Evolutionary conservation across 2,113 vertebrate species (phyloP).

Genomic region (Callocephalon fimbriatum): DNA sequence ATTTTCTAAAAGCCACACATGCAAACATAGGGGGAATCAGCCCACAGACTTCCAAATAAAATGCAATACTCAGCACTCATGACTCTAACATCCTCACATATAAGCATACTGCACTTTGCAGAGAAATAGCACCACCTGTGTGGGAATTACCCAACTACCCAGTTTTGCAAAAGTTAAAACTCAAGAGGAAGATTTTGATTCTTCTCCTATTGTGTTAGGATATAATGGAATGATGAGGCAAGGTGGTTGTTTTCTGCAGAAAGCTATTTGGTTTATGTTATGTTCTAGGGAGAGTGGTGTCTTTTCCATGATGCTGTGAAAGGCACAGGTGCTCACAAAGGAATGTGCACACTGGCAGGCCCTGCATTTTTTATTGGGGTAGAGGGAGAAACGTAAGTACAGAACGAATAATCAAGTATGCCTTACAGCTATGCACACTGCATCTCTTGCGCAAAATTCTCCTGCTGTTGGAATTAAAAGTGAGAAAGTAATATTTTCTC

Average conservation of each 20-base stretch:
- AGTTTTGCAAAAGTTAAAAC: not conserved
- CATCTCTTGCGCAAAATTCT: not conserved
- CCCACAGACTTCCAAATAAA: no score
- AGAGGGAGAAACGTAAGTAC: not conserved
- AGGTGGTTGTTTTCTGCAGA: not conserved
- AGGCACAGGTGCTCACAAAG: not conserved
- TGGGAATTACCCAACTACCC: not conserved
- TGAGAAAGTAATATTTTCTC: slow-evolving; percentile 44
- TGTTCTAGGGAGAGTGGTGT: not conserved
- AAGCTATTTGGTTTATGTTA: not conserved
- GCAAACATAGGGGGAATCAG: not conserved
- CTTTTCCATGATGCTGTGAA: not conserved
- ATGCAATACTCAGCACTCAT: not conserved
- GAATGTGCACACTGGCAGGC: not conserved
- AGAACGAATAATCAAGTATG: slow-evolving; percentile 28
- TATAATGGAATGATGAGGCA: not conserved
- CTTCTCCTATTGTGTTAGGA: not conserved
- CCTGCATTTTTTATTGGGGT: not conserved
- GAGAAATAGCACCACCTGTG: not conserved
- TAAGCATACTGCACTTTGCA: not conserved
- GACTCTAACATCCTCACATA: not conserved
- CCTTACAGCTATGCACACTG: not conserved
- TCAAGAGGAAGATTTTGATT: not conserved
- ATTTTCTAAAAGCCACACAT: not conserved
- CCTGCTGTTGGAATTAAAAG: slow-evolving; percentile 39